A percentile compares a stretch with the other conserved stretches of the same genome.
Conservation (phyloP, 2,797 vertebrate genomes). For the Sphenopsis melanotis region DNA sequence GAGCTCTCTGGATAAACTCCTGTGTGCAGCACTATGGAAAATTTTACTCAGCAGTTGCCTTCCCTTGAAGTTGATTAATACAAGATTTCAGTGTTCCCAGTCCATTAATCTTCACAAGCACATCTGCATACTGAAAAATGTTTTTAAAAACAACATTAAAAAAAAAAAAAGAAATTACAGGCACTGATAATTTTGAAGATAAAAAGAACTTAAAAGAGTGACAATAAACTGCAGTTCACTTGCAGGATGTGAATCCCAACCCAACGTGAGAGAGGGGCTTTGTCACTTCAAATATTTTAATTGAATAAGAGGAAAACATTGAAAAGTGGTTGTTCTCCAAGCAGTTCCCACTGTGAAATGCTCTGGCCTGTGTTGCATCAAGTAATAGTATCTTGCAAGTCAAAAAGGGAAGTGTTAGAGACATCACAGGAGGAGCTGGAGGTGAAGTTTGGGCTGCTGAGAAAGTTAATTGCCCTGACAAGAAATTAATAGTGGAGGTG, state of each 20-base stretch:
- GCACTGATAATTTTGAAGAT: conserved; percentile 19
- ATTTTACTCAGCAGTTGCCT: conserved; percentile 11
- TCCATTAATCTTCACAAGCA: conserved; percentile 39
- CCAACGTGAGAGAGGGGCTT: not conserved
- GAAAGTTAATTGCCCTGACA: conserved; percentile 13
- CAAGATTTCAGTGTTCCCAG: conserved; percentile 40
- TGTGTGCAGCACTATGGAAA: not conserved
- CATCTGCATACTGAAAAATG: conserved; percentile 21
- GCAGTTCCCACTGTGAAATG: not conserved
- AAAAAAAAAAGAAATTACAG: not conserved
- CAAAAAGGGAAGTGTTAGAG: conserved; percentile 28
- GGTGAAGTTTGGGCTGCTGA: not conserved
- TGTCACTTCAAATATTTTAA: conserved; percentile 26
- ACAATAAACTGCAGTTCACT: not conserved
- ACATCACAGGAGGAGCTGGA: not conserved
- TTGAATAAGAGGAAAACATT: not conserved
- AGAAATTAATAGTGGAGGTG: conserved; percentile 11
- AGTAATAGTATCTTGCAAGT: conserved; percentile 20
- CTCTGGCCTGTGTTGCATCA: conserved; percentile 11
- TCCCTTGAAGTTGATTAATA: conserved; percentile 28
- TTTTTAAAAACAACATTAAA: conserved; percentile 27
- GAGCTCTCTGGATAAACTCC: not conserved
- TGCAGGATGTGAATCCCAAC: not conserved
- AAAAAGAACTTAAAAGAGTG: conserved; percentile 23
- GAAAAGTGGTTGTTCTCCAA: not conserved